These are phyloP conservation scores for Ypsolopha scabrella DNA, from an alignment of 2,888 invertebrate species.

Conservation along the genomic window DNA sequence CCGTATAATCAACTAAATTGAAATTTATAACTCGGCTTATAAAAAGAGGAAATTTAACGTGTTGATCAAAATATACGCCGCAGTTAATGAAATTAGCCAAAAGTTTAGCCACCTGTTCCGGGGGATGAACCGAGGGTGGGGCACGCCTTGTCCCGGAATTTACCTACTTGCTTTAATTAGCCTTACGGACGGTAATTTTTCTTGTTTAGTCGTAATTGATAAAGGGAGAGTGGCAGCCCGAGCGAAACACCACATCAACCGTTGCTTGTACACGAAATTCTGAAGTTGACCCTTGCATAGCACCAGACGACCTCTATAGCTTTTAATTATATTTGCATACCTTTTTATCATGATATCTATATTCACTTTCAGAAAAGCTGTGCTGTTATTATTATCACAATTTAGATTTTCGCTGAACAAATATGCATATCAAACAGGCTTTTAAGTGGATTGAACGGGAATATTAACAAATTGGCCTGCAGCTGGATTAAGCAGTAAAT, in stretches of 20 bases:
- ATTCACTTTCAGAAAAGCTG: background rate
- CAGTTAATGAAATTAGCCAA: constrained; percentile 49
- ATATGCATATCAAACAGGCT: constrained; percentile 11
- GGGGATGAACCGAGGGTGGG: constrained; percentile 20
- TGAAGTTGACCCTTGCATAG: constrained; percentile 11
- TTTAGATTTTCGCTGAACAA: too few relatives aligned
- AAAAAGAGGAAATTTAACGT: constrained; percentile 28
- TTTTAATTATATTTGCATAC: background rate
- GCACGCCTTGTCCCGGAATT: constrained; percentile 5
- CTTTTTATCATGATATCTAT: background rate
- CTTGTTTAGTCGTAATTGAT: constrained; percentile 67
- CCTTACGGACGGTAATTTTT: constrained; percentile 60
- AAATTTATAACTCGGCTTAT: constrained; percentile 26
- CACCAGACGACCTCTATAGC: constrained; percentile 6
- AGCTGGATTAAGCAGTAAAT: constrained; percentile 68
- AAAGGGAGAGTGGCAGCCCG: constrained; percentile 37
- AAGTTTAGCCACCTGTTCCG: constrained; percentile 56
- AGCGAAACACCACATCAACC: constrained; percentile 32
- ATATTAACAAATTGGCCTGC: constrained; percentile 68
- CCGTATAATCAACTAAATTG: constrained; percentile 13
- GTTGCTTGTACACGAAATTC: constrained; percentile 19
- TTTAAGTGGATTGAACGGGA: constrained; percentile 68
- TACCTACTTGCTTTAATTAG: constrained; percentile 58
- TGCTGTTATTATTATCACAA: too few relatives aligned
- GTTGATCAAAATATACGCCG: constrained; percentile 50